Evolutionary conservation across 2,113 vertebrate genomes (phyloP), one percentile per base, ranked within the genome.

Genomic region (Pleuronectes platessa): DNA sequence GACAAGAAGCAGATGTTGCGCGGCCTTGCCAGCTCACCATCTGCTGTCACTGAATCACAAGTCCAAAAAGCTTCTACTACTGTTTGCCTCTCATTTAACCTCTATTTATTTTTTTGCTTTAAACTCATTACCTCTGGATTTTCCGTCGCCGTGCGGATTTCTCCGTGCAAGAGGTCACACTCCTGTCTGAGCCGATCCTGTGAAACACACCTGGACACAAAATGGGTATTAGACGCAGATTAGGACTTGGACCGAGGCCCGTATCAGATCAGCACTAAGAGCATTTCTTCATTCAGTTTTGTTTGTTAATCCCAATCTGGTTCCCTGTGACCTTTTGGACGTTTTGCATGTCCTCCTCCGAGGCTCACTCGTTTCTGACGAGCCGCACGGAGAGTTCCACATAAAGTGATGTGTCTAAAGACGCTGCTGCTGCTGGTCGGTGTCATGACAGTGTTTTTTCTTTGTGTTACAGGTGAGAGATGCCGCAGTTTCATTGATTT

Each of bases 401-500:
- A 47, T 8, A 3, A 60, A 26, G 12, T n/a, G 26, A 10, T 9
- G 26, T 11, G 26, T 11, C 1, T 51, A 3, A n/a, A 56, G 45
- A 64, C 21, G 3, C 27, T 54, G 51, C 20, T 54, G 51, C 18
- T 21, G 6, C 61, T 37, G 5, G 5, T 31, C 31, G 6, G 54
- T 17, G 4, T 54, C n/a, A 37, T 61, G 35, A 74, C 21, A 21
- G 7, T 53, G 14, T 31, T 31, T 65, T 73, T 74, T 90, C 77
- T 92, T 86, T 93, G 88, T 73, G 92, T 87, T 71, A 18, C 23
- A 98, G 97, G 97, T 94, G 97, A 98, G 87, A 95, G 90, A 90
- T 98, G 97, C 76, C 93, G 96, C 85, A 98, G 97, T 92, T 98
- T 98, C 90, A 97, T 98, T 80, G 97, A 98, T 93, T 94, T 98